Evolutionary conservation across 2,113 vertebrate species (phyloP), one percentile per base, ranked within the genome.

Genomic region (Nesogale talazaci): DNA sequence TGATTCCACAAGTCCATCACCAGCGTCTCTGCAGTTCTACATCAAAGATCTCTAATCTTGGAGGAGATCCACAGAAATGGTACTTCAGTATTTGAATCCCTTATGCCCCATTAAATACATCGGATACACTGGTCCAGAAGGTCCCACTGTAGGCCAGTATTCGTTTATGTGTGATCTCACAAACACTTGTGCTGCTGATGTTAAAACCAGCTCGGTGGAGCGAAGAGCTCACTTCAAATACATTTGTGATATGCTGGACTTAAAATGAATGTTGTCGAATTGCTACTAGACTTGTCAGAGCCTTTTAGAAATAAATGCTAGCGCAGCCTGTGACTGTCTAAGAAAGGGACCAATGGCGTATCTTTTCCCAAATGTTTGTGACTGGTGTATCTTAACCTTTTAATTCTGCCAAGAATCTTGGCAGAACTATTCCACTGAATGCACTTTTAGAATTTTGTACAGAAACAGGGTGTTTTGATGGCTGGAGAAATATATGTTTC

Each of bases 391-490:
- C 63, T 65, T 65, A 65, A 65, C 6, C 23, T 65, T 65, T 20
- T 65, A 65, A 29, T 29, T 65, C 29, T 65, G 63, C 63, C 25
- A 65, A 65, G 63, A 38, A 38, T 82, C 72, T n/a, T 70, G 17
- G 76, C 1, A 91, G 81, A 69, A 36, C 6, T 19, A 15, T 77
- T 80, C 25, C 70, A 5, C 46, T 63, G n/a, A 75, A 83, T 6
- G 40, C 10, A 52, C 27, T 89, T 84, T 72, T 27, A 38, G 31
- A 93, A 90, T 52, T 31, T 69, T 1, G 4, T n/a, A 83, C 42
- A 56, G 46, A 89, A 57, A 74, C 8, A 95, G 90, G 36, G 96
- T 92, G 67, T n/a, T 34, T 12, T 94, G 84, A 85, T 89, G 77
- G 34, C 38, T 36, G 86, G 74, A 42, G 12, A 89, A 94, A 87